A percentile compares a stretch with the other conserved stretches of the same genome.
Conservation (phyloP, 2,888 invertebrate species). For the Glyphotaelius pellucidus region DNA sequence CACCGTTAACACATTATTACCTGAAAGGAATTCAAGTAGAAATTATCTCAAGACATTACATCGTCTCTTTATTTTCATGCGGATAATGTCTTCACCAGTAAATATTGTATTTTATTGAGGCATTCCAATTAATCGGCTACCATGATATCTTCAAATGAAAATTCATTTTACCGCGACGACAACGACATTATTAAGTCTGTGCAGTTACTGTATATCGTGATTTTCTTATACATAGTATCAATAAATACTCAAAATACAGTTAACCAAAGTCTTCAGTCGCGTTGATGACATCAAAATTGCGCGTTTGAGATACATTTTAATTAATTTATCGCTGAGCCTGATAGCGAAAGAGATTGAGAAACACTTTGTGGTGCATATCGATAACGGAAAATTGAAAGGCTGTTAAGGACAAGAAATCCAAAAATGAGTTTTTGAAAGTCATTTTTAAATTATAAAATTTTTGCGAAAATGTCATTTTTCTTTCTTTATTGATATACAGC, state of each 20-base stretch:
- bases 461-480: too few relatives aligned
- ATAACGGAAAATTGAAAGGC: too few relatives aligned
- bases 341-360: neutral
- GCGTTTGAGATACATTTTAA: neutral
- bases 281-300: neutral
- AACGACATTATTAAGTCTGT: neutral
- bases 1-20: slow-evolving; percentile 26
- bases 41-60: slow-evolving; percentile 28
- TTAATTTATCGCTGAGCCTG: neutral
- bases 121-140: slow-evolving; percentile 17
- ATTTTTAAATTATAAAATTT: too few relatives aligned
- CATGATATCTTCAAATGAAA: slow-evolving; percentile 23
- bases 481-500: too few relatives aligned
- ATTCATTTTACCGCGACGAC: neutral
- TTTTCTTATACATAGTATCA: neutral
- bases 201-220: neutral
- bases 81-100: slow-evolving; percentile 7
- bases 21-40: slow-evolving; percentile 8
- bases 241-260: neutral
- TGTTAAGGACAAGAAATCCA: too few relatives aligned
- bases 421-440: too few relatives aligned
- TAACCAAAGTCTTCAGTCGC: neutral
- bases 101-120: slow-evolving; percentile 25
- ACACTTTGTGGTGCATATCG: neutral
- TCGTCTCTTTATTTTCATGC: slow-evolving; percentile 42